Conservation (phyloP, 2,113 vertebrate species). For the Craseonycteris thonglongyai region DNA sequence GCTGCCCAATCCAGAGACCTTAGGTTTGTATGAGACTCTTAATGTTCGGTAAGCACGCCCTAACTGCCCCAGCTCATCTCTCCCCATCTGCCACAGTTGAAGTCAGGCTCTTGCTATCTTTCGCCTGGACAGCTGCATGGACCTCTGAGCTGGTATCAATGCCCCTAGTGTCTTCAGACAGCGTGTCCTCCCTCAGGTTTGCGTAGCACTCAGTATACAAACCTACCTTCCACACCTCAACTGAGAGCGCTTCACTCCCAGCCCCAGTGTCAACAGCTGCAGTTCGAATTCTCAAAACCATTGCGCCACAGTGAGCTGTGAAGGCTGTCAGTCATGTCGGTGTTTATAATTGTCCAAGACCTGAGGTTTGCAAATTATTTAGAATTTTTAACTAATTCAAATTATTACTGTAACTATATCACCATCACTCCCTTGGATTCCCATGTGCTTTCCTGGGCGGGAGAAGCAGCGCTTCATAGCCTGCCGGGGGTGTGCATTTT, state of each 20-base stretch:
- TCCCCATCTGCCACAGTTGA: no score
- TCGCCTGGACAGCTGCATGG: no score
- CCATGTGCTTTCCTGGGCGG: background rate
- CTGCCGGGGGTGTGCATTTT: background rate
- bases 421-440: background rate
- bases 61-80: no score
- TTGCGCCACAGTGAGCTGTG: background rate
- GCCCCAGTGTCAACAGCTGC: background rate
- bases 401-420: background rate
- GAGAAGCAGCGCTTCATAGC: background rate
- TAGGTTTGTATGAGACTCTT: no score
- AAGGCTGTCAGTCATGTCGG: background rate
- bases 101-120: no score
- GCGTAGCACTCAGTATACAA: background rate
- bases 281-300: background rate
- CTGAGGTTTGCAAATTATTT: slow-evolving; percentile 6
- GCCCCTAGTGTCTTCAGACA: background rate
- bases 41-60: no score
- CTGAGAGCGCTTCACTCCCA: background rate
- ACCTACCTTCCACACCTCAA: background rate
- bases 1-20: no score
- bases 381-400: background rate
- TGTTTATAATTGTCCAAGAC: background rate
- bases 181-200: background rate
- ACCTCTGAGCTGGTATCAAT: background rate